Base-by-base conservation (phyloP, 2,113 vertebrate species). In the Thunnus maccoyii region DNA sequence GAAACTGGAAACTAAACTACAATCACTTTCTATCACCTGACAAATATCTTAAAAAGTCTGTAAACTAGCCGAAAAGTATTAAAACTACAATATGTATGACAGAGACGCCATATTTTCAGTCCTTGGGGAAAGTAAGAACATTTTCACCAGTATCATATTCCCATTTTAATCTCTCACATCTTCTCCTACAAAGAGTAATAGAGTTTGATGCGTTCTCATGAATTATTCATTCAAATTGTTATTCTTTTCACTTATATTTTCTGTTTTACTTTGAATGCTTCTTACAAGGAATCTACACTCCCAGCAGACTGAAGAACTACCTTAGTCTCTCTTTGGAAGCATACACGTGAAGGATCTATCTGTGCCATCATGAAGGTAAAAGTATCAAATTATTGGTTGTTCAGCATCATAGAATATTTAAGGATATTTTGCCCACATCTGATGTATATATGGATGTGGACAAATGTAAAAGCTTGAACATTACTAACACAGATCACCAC, bases 121-220 rank as follows among this genome's bases (percentile, higher is more conserved):
- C 76, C 86, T 69, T 11, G 1, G 86, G 82, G 82, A 69, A 32
- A 72, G 9, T 51, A 63, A 58, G 79, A 83, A 73, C 54, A 80
- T 75, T 80, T 88, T 86, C 55, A 84, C 84, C 72, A 72, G 73
- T 51, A 82, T 82, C 84, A 82, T 72, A 52, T 80, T 82, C 76
- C 76, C 68, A 85, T 85, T 80, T 76, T 86, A 82, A 89, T 89
- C 82, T 72, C 82, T 75, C 69, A 72, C 74, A 83, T 83, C 70
- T 65, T 69, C 57, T 70, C 76, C 56, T 32, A 80, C 77, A 85
- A 85, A 73, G 76, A 85, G 76, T 78, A 88, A 87, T 77, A 27
- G 72, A 64, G 66, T 76, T 76, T 88, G 83, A 84, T 78, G 76
- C 25, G 18, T 72, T 74, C 46, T 62, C 70, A 78, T 86, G 73